These are phyloP conservation scores for Perccottus glenii DNA, from an alignment of 2,113 vertebrate genomes.

Conservation along the genomic window DNA sequence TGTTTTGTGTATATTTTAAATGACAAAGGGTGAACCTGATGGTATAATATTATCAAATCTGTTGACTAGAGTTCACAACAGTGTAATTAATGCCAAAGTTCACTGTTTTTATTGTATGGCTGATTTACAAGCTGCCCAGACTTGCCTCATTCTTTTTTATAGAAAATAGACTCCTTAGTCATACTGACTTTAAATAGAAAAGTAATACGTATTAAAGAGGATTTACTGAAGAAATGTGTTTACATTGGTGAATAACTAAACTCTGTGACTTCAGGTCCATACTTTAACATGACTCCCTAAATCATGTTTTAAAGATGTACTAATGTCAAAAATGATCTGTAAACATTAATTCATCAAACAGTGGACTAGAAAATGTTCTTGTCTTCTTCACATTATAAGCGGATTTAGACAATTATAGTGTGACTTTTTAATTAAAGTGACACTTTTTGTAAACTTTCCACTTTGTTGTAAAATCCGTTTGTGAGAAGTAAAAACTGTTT, in stretches of 20 bases:
- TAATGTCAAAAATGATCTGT: too few species aligned
- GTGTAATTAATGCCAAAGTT: conserved; percentile 12
- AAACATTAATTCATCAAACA: too few species aligned
- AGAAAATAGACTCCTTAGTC: conserved; percentile 24
- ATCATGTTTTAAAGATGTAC: too few species aligned
- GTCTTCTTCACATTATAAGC: too few species aligned
- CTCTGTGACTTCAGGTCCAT: too few species aligned
- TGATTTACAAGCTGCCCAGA: conserved; percentile 29
- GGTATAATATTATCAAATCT: conserved; percentile 68
- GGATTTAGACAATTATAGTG: too few species aligned
- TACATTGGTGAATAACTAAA: neutral
- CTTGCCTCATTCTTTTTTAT: conserved; percentile 40
- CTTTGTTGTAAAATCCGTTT: too few species aligned
- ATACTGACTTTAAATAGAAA: conserved; percentile 17
- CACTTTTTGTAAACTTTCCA: too few species aligned
- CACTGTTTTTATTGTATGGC: conserved; percentile 30
- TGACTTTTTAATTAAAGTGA: too few species aligned
- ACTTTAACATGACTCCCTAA: too few species aligned
- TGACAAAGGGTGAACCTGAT: conserved; percentile 60
- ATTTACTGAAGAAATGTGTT: neutral
- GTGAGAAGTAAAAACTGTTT: too few species aligned
- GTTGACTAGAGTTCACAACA: conserved; percentile 76
- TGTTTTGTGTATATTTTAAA: conserved; percentile 38
- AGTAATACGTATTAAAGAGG: neutral
- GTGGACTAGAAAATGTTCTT: too few species aligned